Conservation (phyloP, 2,113 vertebrate genomes). For the Nibea coibor region DNA sequence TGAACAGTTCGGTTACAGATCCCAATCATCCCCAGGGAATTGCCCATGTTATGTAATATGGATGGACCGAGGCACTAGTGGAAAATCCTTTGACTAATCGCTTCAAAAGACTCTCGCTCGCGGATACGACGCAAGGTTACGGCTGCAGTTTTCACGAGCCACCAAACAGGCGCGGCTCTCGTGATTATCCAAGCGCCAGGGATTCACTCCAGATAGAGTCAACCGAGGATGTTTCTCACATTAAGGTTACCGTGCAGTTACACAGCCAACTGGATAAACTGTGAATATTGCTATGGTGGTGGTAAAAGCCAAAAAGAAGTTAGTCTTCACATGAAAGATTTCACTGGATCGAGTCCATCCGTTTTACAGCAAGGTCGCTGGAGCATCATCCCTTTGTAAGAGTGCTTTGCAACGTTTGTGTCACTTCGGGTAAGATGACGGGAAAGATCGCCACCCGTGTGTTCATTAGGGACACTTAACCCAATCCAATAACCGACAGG, state of each 20-base stretch:
- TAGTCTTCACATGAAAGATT: not conserved
- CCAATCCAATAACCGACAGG: slow-evolving; percentile 14
- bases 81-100: slow-evolving; percentile 62
- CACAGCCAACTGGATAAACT: slow-evolving; percentile 28
- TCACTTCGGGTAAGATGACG: not conserved
- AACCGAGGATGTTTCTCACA: slow-evolving; percentile 36
- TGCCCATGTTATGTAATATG: slow-evolving; percentile 51
- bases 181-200: slow-evolving; percentile 43
- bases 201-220: slow-evolving; percentile 45
- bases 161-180: slow-evolving; percentile 32
- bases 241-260: slow-evolving; percentile 19
- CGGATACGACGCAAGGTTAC: slow-evolving; percentile 32
- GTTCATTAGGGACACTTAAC: slow-evolving; percentile 5
- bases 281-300: slow-evolving; percentile 24
- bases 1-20: slow-evolving; percentile 56
- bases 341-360: slow-evolving; percentile 3
- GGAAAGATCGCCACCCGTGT: not conserved
- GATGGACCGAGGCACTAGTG: slow-evolving; percentile 36
- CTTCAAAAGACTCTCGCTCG: slow-evolving; percentile 55
- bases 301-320: slow-evolving; percentile 45
- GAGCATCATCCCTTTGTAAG: slow-evolving; percentile 7
- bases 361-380: slow-evolving; percentile 1
- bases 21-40: slow-evolving; percentile 79
- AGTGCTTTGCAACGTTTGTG: not conserved
- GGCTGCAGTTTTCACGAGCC: slow-evolving; percentile 39